phyloP scores from a whole-genome alignment of 2,888 invertebrate genomes.

The Spisula solida region DNA sequence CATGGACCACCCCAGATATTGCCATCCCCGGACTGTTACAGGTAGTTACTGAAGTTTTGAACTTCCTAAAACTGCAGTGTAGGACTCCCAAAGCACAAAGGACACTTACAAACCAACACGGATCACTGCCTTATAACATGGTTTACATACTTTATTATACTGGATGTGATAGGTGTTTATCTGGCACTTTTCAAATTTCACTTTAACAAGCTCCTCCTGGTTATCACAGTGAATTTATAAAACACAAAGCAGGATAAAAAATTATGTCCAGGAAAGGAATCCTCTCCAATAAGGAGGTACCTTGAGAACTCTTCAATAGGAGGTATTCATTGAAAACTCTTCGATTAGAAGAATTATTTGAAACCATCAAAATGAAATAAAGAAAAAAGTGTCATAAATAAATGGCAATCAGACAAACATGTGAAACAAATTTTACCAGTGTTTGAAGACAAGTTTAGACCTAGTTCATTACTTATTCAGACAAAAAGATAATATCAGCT shows the following conservation, averaged over 20 bases:
- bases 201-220: too few relatives aligned
- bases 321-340: not conserved
- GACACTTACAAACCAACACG: too few relatives aligned
- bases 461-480: slow-evolving; percentile 9
- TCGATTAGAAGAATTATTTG: slow-evolving; percentile 20
- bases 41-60: too few relatives aligned
- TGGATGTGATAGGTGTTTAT: too few relatives aligned
- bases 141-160: too few relatives aligned
- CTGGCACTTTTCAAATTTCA: too few relatives aligned
- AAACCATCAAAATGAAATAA: slow-evolving; percentile 7
- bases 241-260: not conserved
- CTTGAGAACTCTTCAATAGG: not conserved
- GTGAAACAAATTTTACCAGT: slow-evolving; percentile 1
- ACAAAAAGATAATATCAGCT: not conserved
- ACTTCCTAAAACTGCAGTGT: too few relatives aligned
- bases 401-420: not conserved
- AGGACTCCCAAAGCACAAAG: too few relatives aligned
- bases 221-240: slow-evolving; percentile 6
- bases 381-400: slow-evolving; percentile 4
- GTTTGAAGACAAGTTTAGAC: not conserved
- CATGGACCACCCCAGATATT: too few relatives aligned
- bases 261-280: not conserved
- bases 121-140: too few relatives aligned
- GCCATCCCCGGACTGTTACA: too few relatives aligned
- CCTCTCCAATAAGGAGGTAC: not conserved